Base-by-base conservation (phyloP, 1,140 invertebrate species). In the Panulirus ornatus region DNA sequence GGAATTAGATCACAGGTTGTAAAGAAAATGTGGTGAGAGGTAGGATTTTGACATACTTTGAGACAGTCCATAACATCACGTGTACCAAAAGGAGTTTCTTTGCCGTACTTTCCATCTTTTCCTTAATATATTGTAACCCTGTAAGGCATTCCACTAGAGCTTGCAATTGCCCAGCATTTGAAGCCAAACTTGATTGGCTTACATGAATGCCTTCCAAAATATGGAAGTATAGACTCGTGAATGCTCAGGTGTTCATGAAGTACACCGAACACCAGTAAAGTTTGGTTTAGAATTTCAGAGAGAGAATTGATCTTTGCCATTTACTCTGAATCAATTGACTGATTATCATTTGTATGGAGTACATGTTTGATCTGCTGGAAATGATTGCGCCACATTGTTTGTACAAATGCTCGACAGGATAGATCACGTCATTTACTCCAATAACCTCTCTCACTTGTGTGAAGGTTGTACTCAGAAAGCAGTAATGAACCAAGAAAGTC, bases 221-320 rank as follows among this genome's bases (percentile, higher is more conserved):
- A 95, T 81, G 94, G 94, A 42, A 95, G 93, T 94, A 95, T 95
- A 90, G 93, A 92, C 93, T 95, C 94, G 93, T 95, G 94, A 88
- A 95, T 92, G 71, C 92, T 92, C 14, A 94, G 88, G 75, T 92
- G 22, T 92, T 93, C 91, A 90, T 91, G 91, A 75, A 91, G 91
- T 40, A 92, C 81, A 76, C 88, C 90, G 85, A 92, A 92, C 82
- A 92, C 85, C 16, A 81, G 47, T 73, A 91, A 91, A 47, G 92
- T 92, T 87, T 88, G 86, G 51, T 92, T 86, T 75, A 93, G 81
- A 38, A 92, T 73, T 76, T 93, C 92, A 44, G 89, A 84, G 2
- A 93, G 86, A 71, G 91, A 84, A 76, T 92, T 90, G 73, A 93
- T 87, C 84, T 93, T 92, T 91, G 91, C 91, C 75, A 92, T 92